Evolutionary conservation across 2,888 invertebrate genomes (phyloP).

Genomic region (Drosophila flavopinicola): DNA sequence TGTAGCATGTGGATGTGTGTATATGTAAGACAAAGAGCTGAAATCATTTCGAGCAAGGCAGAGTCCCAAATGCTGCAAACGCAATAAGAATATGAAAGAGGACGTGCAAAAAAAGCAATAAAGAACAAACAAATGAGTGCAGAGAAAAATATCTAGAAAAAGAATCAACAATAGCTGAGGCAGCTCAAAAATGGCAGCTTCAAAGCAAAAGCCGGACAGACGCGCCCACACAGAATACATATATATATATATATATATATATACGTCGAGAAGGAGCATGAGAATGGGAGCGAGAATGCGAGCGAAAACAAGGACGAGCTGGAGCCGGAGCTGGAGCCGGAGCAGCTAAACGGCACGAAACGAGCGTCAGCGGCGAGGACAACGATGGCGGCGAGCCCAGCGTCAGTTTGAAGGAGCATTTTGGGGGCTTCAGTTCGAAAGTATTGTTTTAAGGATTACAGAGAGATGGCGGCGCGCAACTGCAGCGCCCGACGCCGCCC

Average conservation of each 20-base stretch:
- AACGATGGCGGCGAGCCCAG: slow-evolving; percentile 35
- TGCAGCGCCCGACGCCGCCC: slow-evolving; percentile 24
- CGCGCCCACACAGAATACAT: slow-evolving; percentile 30
- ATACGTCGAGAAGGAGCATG: neutral
- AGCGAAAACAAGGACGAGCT: slow-evolving; percentile 18
- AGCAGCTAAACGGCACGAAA: slow-evolving; percentile 51
- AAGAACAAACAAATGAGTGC: slow-evolving; percentile 19
- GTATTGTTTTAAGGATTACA: slow-evolving; percentile 74
- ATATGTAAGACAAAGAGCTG: slow-evolving; percentile 34
- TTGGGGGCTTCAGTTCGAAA: slow-evolving; percentile 58
- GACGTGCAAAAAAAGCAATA: slow-evolving; percentile 28
- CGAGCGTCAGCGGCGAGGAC: slow-evolving; percentile 30
- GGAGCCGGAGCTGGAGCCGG: no score
- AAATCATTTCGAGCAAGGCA: slow-evolving; percentile 60
- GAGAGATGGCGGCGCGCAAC: slow-evolving; percentile 41
- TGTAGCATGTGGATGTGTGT: slow-evolving; percentile 16
- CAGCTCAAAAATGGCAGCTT: slow-evolving; percentile 32
- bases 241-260: no score
- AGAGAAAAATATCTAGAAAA: slow-evolving; percentile 14
- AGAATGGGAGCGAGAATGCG: neutral
- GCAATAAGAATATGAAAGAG: slow-evolving; percentile 39
- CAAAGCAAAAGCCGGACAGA: slow-evolving; percentile 44
- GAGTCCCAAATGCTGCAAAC: slow-evolving; percentile 19
- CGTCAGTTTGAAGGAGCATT: slow-evolving; percentile 49
- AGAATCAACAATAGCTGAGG: slow-evolving; percentile 39